Evolutionary conservation across 2,888 invertebrate species (phyloP).

Genomic region (Muschampia plurimacula): DNA sequence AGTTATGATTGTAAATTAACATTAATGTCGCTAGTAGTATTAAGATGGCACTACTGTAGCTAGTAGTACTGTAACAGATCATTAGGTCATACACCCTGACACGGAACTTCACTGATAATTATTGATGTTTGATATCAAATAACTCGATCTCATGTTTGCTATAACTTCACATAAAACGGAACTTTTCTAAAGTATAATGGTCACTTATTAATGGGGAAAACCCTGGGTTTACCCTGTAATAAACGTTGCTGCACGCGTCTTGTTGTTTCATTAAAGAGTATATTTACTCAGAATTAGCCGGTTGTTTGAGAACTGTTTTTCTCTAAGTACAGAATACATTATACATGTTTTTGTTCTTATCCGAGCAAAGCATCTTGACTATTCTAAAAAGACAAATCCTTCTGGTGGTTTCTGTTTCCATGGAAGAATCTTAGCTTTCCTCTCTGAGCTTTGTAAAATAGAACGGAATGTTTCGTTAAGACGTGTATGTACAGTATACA

Average conservation of each 20-base stretch:
- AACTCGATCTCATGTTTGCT: too few species aligned
- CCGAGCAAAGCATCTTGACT: constrained; percentile 52
- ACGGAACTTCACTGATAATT: too few species aligned
- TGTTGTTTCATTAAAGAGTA: constrained; percentile 6
- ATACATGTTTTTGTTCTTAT: constrained; percentile 53
- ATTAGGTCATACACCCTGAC: too few species aligned
- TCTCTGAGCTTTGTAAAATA: constrained; percentile 17
- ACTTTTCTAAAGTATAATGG: too few species aligned
- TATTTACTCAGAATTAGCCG: constrained; percentile 29
- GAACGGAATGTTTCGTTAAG: constrained; percentile 7
- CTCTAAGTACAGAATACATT: constrained; percentile 52
- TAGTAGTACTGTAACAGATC: too few species aligned
- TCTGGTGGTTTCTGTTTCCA: constrained; percentile 47
- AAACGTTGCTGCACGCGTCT: background rate
- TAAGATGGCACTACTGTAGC: too few species aligned
- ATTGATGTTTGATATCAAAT: too few species aligned
- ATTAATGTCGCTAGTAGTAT: too few species aligned
- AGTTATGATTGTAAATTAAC: too few species aligned
- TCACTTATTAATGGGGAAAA: too few species aligned
- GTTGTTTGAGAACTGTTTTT: background rate
- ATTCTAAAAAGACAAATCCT: constrained; percentile 40
- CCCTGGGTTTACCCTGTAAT: too few species aligned
- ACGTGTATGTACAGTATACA: background rate
- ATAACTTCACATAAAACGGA: too few species aligned
- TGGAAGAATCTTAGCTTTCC: constrained; percentile 41